A percentile compares a stretch with the other conserved stretches of the same genome.
phyloP scores from a whole-genome alignment of 2,113 vertebrate species.

The Noctilio leporinus region DNA sequence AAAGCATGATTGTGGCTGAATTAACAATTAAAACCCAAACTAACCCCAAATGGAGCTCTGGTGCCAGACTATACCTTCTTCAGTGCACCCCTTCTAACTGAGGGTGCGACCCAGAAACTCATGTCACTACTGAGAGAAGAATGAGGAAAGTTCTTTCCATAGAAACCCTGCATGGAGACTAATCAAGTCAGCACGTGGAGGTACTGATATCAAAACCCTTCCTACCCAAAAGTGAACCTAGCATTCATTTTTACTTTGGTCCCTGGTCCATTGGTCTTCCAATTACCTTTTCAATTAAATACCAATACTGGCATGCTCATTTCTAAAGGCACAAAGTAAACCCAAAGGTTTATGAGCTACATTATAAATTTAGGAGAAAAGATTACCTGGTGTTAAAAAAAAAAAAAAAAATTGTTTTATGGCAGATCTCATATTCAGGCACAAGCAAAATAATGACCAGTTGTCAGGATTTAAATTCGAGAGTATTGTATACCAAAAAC shows the following conservation, averaged over 20 bases:
- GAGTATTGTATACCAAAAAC: background rate
- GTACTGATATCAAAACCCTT: background rate
- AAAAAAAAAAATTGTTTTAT: background rate
- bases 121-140: background rate
- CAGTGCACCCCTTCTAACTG: fast-evolving
- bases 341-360: background rate
- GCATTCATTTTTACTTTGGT: background rate
- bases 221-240: background rate
- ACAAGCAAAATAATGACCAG: background rate
- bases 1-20: background rate
- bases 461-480: background rate
- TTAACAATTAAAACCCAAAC: background rate
- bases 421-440: background rate
- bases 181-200: background rate
- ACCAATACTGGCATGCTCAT: background rate
- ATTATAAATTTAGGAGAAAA: background rate
- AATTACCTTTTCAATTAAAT: background rate
- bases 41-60: background rate
- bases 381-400: background rate
- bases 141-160: background rate
- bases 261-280: background rate
- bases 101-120: background rate
- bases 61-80: background rate
- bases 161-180: background rate
- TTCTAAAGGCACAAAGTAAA: background rate